Evolutionary conservation across 2,113 vertebrate genomes (phyloP), one percentile per base, ranked within the genome.

Genomic region (Hippocampus comes): DNA sequence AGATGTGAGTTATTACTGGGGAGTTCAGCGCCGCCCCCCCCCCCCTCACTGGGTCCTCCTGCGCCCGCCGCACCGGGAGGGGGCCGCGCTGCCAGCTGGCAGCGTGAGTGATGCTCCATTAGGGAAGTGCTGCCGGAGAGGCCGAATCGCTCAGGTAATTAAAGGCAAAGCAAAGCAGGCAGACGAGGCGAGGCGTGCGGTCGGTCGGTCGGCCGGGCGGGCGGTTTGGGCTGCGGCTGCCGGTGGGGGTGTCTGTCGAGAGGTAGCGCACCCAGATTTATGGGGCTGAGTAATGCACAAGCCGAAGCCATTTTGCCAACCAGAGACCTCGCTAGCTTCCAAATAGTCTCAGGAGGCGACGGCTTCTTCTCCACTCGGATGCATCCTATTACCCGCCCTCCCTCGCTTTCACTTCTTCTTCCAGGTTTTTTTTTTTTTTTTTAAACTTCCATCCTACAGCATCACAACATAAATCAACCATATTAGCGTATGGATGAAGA

Each of bases 271-370:
- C 76, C 74, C 86, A 86, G 89, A 91, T 91, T 91, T 91, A 91
- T 91, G 89, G 87, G 86, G 86, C 86, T 85, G 85, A 87, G 88
- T 91, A 90, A 90, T 91, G 90, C 89, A 85, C 87, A 86, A 78
- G 80, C 78, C 79, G 84, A 82, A 90, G 86, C 85, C 88, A 75
- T 85, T 85, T 84, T 76, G 70, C 86, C 83, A 71, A 84, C 87
- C 79, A 83, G 82, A 85, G 79, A 72, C 86, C 83, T 84, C 77
- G 69, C 82, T 87, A 81, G 82, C 84, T 87, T 84, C 75, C 81
- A 81, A 83, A 79, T 86, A 88, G 78, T 87, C 86, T 89, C 86
- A 71, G 79, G 87, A 89, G 88, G 86, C 84, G 82, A 89, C 84
- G 83, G 86, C 88, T 88, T 85, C 85, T 82, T 85, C 87, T 69